These are phyloP conservation scores for Ernsta delagoae DNA, from an alignment of 2,888 invertebrate species.

Conservation along the genomic window DNA sequence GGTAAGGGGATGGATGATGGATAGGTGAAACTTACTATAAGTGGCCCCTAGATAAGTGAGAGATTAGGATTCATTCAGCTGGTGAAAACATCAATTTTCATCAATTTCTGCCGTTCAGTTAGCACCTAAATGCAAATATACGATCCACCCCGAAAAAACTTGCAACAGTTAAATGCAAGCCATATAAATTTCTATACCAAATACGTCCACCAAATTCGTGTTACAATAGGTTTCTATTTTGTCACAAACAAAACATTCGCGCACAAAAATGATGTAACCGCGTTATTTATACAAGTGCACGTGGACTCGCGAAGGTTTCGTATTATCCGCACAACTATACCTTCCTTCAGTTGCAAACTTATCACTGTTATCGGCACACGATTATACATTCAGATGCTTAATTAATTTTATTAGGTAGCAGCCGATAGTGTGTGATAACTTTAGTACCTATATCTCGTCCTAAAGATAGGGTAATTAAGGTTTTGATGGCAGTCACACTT, in stretches of 20 bases:
- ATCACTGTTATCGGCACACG: neutral
- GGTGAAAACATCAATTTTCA: too few species aligned
- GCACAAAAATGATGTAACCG: slow-evolving; percentile 27
- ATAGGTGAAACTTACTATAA: too few species aligned
- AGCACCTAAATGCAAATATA: too few species aligned
- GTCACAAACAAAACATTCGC: slow-evolving; percentile 1
- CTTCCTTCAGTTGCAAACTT: neutral
- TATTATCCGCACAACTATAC: neutral
- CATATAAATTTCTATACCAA: neutral
- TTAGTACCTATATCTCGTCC: neutral
- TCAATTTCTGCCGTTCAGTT: too few species aligned
- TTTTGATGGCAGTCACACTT: too few species aligned
- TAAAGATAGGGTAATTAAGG: too few species aligned
- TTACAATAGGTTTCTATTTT: neutral
- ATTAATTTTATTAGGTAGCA: neutral
- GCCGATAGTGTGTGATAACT: too few species aligned
- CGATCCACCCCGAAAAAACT: neutral
- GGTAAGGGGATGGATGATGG: too few species aligned
- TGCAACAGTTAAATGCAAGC: neutral
- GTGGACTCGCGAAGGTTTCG: slow-evolving; percentile 33
- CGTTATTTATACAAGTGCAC: slow-evolving; percentile 37
- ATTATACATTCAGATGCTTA: neutral
- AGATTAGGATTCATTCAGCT: too few species aligned
- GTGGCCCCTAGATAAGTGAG: too few species aligned
- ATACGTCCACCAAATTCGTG: neutral